Base-by-base conservation (phyloP, 2,797 vertebrate genomes). In the Macropodus opercularis region DNA sequence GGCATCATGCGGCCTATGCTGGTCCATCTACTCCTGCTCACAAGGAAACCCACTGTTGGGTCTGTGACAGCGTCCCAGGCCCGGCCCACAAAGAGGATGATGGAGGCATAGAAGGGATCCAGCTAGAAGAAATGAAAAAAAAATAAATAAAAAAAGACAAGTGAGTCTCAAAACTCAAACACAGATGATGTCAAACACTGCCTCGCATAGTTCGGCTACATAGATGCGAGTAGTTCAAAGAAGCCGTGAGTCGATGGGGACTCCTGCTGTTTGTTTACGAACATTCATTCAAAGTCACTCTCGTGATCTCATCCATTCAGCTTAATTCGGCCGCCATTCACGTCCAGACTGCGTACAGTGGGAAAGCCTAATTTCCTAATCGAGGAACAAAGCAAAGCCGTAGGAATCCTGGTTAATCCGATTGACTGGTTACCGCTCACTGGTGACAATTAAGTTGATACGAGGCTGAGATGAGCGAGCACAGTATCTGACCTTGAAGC, bases 11-110 rank as follows among this genome's bases (percentile, higher is more conserved):
- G 94, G 40, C 97, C 97, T 0, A 95, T 63, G 5, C 88, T 36
- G 1, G 93, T 98, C 95, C 95, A 96, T 1, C 87, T 76, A 4
- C 92, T 95, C 77, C 94, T 94, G 90, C 95, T 98, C 73, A 98
- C 94, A 80, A 95, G 92, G 82, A 96, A 98, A 9, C 97, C 97
- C 71, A 98, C 94, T 10, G 95, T 87, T 2, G 96, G 96, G 71
- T 98, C 97, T 0, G 97, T 98, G 85, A 98, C 7, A 0, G 95
- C 96, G 4, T 98, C 96, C 96, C 97, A 98, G 8, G 92, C 95
- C 44, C 95, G 89, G 26, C 96, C 97, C 78, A 92, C 88, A 13
- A 98, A 98, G 12, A 98, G 91, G 72, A 98, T 98, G 83, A 98
- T 93, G 39, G 97, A 98, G 41, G 96, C 97, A 26, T 91, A 85